These are phyloP conservation scores for Neomorphus geoffroyi DNA, from an alignment of 2,797 vertebrate species.

Conservation along the genomic window DNA sequence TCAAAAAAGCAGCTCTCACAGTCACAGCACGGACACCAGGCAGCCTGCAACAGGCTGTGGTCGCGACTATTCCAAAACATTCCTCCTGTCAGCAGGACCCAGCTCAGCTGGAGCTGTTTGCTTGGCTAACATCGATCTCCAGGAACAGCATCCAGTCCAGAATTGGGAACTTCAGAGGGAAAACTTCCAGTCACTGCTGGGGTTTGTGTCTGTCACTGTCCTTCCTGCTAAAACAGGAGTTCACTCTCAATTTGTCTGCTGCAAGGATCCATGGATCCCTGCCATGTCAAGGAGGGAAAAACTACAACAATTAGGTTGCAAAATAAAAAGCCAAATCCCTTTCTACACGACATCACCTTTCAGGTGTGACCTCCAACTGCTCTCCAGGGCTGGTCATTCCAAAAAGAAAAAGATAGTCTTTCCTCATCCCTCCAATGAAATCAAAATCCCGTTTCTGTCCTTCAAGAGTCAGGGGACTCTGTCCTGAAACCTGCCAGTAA, in stretches of 20 bases:
- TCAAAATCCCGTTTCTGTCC: background rate
- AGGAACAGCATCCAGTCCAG: background rate
- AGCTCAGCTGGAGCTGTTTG: background rate
- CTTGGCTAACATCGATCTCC: background rate
- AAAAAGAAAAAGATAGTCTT: background rate
- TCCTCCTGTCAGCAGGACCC: background rate
- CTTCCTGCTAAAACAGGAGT: background rate
- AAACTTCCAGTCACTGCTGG: background rate
- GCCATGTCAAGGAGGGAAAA: background rate
- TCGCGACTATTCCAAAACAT: background rate
- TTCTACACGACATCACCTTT: background rate
- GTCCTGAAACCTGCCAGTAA: background rate
- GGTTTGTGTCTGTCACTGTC: background rate
- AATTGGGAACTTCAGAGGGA: background rate
- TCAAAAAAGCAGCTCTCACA: background rate
- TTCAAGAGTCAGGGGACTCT: background rate
- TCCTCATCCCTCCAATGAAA: accelerated
- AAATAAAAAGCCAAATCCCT: background rate
- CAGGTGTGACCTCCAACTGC: background rate
- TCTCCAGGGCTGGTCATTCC: background rate
- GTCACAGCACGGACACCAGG: accelerated
- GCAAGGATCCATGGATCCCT: accelerated
- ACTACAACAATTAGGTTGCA: background rate
- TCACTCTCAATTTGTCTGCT: background rate
- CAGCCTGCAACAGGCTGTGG: accelerated